phyloP scores from a whole-genome alignment of 2,113 vertebrate species.

The Tretioscincus oriximinensis region DNA sequence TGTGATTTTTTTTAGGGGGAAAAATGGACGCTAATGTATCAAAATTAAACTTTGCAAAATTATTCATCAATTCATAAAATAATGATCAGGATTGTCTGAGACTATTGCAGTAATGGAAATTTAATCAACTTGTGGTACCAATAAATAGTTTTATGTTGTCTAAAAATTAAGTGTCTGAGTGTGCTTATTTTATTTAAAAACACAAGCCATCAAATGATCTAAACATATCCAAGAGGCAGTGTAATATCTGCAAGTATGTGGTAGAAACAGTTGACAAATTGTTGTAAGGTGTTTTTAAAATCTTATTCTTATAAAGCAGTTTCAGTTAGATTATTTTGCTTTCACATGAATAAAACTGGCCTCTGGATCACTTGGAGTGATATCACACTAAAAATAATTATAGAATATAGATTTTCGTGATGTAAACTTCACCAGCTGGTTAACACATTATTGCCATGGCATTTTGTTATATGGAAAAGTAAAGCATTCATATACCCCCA shows the following conservation, averaged over 20 bases:
- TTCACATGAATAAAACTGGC: conserved; percentile 20
- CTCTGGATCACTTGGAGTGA: conserved; percentile 21
- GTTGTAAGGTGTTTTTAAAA: conserved; percentile 14
- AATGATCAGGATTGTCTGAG: background rate
- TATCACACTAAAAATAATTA: conserved; percentile 19
- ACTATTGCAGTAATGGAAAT: background rate
- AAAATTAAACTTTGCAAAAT: background rate
- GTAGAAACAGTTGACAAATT: conserved; percentile 4
- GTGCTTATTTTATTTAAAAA: conserved; percentile 1
- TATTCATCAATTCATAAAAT: background rate
- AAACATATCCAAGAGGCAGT: background rate
- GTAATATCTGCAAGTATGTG: background rate
- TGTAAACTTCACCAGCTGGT: conserved; percentile 10
- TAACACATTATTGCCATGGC: background rate
- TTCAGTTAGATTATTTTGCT: conserved; percentile 19
- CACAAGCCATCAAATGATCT: background rate
- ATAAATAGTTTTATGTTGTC: background rate
- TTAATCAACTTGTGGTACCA: background rate
- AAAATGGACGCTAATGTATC: too few relatives aligned
- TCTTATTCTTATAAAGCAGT: conserved; percentile 11
- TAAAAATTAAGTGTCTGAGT: background rate
- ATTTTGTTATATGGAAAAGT: conserved; percentile 3
- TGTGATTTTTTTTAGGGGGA: too few relatives aligned
- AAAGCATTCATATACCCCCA: background rate
- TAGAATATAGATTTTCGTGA: background rate